Conservation (phyloP, 1,140 invertebrate species). For the Drosophila trapezifrons region DNA sequence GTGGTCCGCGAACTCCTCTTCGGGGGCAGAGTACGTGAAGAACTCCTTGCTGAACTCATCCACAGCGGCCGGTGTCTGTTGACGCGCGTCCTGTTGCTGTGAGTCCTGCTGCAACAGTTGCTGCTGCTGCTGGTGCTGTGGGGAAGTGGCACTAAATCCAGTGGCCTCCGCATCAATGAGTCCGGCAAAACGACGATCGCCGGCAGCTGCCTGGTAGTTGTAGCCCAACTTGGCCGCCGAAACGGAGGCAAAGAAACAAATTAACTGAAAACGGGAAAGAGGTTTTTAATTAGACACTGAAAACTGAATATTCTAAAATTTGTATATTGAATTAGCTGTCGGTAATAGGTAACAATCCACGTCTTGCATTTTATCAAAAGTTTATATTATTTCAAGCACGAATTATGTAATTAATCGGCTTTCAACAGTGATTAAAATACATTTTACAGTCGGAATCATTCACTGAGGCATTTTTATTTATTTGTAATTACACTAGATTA, state of each 20-base stretch:
- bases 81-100: conserved; percentile 17
- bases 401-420: background rate
- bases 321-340: no score
- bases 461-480: no score
- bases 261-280: conserved; percentile 16
- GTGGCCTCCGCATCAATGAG: conserved; percentile 71
- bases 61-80: conserved; percentile 17
- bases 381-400: no score
- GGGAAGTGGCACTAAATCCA: conserved; percentile 53
- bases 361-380: no score
- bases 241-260: conserved; percentile 47
- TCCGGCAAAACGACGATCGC: conserved; percentile 66
- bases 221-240: conserved; percentile 65
- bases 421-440: no score
- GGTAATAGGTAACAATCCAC: no score
- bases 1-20: conserved; percentile 65
- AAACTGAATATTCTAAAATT: no score
- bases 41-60: conserved; percentile 77
- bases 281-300: background rate
- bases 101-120: conserved; percentile 18
- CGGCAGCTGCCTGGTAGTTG: conserved; percentile 53
- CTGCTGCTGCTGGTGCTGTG: conserved; percentile 15
- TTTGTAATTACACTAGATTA: background rate
- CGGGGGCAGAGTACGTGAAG: conserved; percentile 64
- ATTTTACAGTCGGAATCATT: no score